Conservation (phyloP, 2,888 invertebrate species). For the Melieria omissa region DNA sequence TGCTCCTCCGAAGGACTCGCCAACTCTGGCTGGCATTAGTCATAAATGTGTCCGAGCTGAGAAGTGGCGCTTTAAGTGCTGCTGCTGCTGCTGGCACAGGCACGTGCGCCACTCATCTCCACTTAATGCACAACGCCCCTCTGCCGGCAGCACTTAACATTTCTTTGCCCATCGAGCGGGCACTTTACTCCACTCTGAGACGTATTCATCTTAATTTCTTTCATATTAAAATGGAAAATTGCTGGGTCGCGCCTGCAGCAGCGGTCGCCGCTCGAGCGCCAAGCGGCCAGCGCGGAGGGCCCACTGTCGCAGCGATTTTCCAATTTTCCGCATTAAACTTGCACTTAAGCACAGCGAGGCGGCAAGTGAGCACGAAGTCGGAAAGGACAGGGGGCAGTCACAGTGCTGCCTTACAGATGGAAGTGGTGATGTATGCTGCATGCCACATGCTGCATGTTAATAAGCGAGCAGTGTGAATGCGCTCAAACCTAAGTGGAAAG, state of each 20-base stretch:
- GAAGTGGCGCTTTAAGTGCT: not conserved
- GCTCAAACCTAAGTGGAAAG: not conserved
- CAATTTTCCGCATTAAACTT: constrained; percentile 31
- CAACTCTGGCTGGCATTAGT: constrained; percentile 26
- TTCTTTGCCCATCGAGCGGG: too few species aligned
- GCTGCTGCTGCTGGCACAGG: not conserved
- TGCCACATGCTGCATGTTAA: constrained; percentile 22
- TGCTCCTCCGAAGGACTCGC: not conserved
- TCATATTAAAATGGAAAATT: constrained; percentile 30
- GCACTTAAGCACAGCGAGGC: not conserved
- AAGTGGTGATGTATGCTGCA: constrained; percentile 3
- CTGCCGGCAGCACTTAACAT: too few species aligned
- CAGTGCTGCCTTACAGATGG: not conserved
- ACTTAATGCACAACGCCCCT: too few species aligned
- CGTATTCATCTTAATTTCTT: constrained; percentile 33
- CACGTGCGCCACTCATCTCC: not conserved
- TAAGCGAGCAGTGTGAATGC: not conserved
- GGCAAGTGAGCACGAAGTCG: not conserved
- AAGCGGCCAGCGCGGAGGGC: too few species aligned
- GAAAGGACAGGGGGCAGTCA: not conserved
- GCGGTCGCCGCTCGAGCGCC: too few species aligned
- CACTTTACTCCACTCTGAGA: not conserved
- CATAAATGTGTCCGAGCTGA: not conserved
- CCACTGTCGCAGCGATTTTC: constrained; percentile 24
- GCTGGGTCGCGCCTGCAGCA: too few species aligned